phyloP scores from a whole-genome alignment of 2,888 invertebrate species.

The Zygogramma bicolorata region DNA sequence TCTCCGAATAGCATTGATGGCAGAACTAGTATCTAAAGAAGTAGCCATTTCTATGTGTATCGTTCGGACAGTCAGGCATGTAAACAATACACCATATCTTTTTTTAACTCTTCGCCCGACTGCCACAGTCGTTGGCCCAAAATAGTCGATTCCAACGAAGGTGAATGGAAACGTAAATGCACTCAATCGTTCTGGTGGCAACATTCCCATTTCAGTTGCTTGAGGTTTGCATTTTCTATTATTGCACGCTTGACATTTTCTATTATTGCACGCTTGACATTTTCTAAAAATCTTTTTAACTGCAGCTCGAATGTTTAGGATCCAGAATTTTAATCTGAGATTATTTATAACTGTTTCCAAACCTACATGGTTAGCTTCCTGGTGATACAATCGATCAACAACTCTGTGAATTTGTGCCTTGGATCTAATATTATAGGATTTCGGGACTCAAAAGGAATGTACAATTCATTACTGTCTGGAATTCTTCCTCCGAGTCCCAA shows the following conservation, averaged over 20 bases:
- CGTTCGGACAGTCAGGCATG: neutral
- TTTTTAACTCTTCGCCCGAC: neutral
- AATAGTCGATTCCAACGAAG: neutral
- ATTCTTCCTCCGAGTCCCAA: neutral
- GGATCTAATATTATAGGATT: neutral
- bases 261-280: neutral
- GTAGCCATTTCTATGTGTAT: neutral
- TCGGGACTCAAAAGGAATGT: neutral
- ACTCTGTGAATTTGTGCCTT: neutral
- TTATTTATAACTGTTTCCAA: neutral
- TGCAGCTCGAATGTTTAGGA: neutral
- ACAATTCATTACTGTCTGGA: too few species aligned
- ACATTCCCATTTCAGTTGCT: neutral
- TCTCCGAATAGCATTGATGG: constrained; percentile 13
- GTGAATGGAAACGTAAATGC: neutral
- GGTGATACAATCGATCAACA: neutral
- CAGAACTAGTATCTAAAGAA: neutral
- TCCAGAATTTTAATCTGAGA: neutral
- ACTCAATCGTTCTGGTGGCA: neutral
- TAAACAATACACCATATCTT: neutral
- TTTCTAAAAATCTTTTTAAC: neutral
- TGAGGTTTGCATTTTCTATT: too few species aligned
- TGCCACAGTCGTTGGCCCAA: neutral
- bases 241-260: too few species aligned
- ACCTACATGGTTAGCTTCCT: neutral